These are phyloP conservation scores for Cartodere bifasciata DNA, from an alignment of 2,888 invertebrate genomes.

Conservation along the genomic window DNA sequence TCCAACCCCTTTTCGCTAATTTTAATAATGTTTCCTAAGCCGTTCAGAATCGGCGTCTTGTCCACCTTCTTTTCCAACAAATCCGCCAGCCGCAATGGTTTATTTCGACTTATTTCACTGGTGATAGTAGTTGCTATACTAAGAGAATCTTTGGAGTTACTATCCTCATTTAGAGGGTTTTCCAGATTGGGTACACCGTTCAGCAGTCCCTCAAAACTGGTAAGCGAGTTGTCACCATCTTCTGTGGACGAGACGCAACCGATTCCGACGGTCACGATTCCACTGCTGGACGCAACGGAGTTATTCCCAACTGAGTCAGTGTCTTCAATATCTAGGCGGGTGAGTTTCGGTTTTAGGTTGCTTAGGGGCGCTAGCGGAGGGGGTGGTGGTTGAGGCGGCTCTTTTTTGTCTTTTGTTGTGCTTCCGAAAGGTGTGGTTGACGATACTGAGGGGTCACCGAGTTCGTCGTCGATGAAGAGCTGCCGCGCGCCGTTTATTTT, in stretches of 20 bases:
- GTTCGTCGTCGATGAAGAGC: conserved; percentile 30
- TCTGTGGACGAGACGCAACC: conserved; percentile 39
- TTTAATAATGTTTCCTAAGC: conserved; percentile 42
- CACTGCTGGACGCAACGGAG: conserved; percentile 45
- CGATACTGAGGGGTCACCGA: conserved; percentile 31
- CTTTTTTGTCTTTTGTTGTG: conserved; percentile 30
- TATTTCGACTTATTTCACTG: conserved; percentile 38
- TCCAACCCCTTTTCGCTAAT: conserved; percentile 47
- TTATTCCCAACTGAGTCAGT: conserved; percentile 40
- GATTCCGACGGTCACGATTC: conserved; percentile 35
- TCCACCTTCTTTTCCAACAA: conserved; percentile 66
- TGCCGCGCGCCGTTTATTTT: conserved; percentile 34
- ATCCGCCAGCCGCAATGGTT: conserved; percentile 66
- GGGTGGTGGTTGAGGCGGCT: conserved; percentile 37
- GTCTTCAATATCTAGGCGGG: conserved; percentile 33
- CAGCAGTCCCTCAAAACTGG: conserved; percentile 50
- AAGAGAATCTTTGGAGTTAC: conserved; percentile 37
- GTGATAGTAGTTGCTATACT: conserved; percentile 20
- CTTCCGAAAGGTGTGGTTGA: conserved; percentile 29
- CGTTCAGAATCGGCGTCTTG: conserved; percentile 46
- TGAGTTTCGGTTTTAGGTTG: conserved; percentile 19
- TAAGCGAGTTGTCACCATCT: conserved; percentile 46
- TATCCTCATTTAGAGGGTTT: conserved; percentile 39
- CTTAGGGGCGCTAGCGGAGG: conserved; percentile 38
- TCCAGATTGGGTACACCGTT: conserved; percentile 46